Evolutionary conservation across 2,888 invertebrate genomes (phyloP).

Genomic region (Oxystoma pomonae): DNA sequence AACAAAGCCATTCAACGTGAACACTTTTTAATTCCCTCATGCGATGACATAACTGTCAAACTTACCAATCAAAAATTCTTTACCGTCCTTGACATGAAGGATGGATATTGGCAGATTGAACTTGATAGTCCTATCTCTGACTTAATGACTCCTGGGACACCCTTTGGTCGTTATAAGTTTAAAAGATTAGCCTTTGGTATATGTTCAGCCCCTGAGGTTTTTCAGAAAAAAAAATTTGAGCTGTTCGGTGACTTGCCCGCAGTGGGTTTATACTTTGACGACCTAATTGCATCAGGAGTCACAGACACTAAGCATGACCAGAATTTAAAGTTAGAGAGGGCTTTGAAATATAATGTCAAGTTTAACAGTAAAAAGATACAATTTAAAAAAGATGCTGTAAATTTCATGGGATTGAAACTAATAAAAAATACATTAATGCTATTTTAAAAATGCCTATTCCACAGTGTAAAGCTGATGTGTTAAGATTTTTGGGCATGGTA

Average conservation of each 20-base stretch:
- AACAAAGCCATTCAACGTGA: conserved; percentile 17
- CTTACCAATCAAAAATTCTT: conserved; percentile 18
- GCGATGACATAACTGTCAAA: conserved; percentile 14
- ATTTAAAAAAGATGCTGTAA: conserved; percentile 12
- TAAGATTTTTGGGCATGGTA: conserved; percentile 26
- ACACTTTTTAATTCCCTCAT: conserved; percentile 17
- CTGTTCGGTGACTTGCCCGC: conserved; percentile 23
- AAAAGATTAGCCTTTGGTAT: conserved; percentile 19
- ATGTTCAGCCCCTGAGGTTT: conserved; percentile 21
- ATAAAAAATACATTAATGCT: conserved; percentile 21
- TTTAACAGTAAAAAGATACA: too few species aligned
- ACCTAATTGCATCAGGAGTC: conserved; percentile 18
- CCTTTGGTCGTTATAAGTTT: conserved; percentile 20
- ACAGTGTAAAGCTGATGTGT: conserved; percentile 18
- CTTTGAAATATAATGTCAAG: conserved; percentile 17
- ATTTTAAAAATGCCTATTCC: conserved; percentile 24
- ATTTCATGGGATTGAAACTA: conserved; percentile 20
- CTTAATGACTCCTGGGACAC: conserved; percentile 18
- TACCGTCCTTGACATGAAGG: conserved; percentile 23
- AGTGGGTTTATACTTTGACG: conserved; percentile 23
- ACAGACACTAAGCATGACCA: conserved; percentile 17
- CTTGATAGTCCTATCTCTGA: conserved; percentile 14
- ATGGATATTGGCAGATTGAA: conserved; percentile 21
- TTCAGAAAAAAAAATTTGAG: too few species aligned
- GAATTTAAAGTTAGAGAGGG: conserved; percentile 21